Evolutionary conservation across 2,113 vertebrate species (phyloP).

Genomic region (Clinocottus analis): DNA sequence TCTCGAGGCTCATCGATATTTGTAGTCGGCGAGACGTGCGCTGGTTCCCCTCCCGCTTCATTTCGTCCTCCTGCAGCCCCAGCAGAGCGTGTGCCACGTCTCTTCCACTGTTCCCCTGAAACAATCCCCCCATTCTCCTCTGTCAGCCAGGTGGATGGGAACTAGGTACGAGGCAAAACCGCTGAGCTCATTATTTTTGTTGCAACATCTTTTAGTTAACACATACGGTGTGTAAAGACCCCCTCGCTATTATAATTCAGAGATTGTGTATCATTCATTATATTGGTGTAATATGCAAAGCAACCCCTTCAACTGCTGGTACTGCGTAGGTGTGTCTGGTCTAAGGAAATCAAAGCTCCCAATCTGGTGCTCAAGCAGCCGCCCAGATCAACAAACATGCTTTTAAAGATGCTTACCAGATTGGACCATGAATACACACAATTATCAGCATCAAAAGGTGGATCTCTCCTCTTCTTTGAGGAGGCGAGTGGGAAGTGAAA

Average conservation of each 20-base stretch:
- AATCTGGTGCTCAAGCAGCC: neutral
- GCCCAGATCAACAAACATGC: neutral
- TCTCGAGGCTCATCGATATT: neutral
- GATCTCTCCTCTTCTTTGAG: neutral
- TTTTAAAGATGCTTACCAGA: too few species aligned
- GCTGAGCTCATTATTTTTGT: neutral
- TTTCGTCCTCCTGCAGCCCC: conserved; percentile 56
- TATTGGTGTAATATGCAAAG: neutral
- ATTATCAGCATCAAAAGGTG: neutral
- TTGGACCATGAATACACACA: neutral
- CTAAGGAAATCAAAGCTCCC: neutral
- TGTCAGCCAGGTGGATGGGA: neutral
- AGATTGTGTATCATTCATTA: neutral
- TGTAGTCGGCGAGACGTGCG: neutral
- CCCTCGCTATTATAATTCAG: neutral
- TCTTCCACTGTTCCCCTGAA: conserved; percentile 61
- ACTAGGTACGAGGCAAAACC: neutral
- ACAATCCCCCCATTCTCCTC: conserved; percentile 58
- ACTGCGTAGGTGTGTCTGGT: neutral
- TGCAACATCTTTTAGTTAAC: neutral
- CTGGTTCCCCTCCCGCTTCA: conserved; percentile 17
- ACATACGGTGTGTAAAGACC: neutral
- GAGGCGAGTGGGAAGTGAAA: neutral
- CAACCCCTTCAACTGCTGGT: neutral
- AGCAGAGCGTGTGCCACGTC: conserved; percentile 80